Evolutionary conservation across 2,797 vertebrate species (phyloP).

Genomic region (Gila robusta): DNA sequence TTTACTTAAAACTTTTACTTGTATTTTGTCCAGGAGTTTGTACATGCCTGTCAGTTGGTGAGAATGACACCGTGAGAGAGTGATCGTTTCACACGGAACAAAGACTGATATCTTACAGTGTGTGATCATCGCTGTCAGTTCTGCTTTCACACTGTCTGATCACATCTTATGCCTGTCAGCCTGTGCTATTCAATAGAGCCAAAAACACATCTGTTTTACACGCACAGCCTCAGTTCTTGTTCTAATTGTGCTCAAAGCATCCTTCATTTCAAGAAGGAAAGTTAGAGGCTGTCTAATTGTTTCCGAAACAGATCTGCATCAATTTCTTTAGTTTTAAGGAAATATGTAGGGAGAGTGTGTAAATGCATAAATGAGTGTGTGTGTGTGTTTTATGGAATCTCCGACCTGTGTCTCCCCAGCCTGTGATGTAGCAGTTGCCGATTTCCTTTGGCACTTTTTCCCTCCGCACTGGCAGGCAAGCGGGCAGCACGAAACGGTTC

Average conservation of each 20-base stretch:
- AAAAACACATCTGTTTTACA: slow-evolving; percentile 10
- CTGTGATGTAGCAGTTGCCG: slow-evolving; percentile 92
- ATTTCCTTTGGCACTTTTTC: slow-evolving; percentile 89
- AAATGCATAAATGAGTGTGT: background rate
- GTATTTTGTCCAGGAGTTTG: background rate
- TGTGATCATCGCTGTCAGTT: slow-evolving; percentile 42
- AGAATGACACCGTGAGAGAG: background rate
- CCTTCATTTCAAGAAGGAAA: slow-evolving; percentile 3
- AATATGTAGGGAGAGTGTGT: background rate
- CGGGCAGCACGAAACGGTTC: slow-evolving; percentile 88
- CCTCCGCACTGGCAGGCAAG: slow-evolving; percentile 86
- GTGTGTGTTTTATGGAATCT: slow-evolving; percentile 2
- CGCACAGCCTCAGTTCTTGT: background rate
- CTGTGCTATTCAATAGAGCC: background rate
- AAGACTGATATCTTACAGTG: slow-evolving; percentile 12
- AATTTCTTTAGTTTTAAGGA: background rate
- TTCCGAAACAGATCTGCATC: slow-evolving; percentile 7
- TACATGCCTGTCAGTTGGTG: background rate
- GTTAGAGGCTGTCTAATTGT: slow-evolving; percentile 15
- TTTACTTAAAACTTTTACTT: background rate
- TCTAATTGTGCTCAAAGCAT: slow-evolving; percentile 16
- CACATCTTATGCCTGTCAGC: slow-evolving; percentile 31
- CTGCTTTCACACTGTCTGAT: slow-evolving; percentile 36
- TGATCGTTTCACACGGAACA: slow-evolving; percentile 22
- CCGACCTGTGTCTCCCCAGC: slow-evolving; percentile 98